Percentiles rank a stretch among this genome's conserved stretches.
Evolutionary conservation across 2,888 invertebrate species (phyloP).

Genomic region (Epinotia ramella): DNA sequence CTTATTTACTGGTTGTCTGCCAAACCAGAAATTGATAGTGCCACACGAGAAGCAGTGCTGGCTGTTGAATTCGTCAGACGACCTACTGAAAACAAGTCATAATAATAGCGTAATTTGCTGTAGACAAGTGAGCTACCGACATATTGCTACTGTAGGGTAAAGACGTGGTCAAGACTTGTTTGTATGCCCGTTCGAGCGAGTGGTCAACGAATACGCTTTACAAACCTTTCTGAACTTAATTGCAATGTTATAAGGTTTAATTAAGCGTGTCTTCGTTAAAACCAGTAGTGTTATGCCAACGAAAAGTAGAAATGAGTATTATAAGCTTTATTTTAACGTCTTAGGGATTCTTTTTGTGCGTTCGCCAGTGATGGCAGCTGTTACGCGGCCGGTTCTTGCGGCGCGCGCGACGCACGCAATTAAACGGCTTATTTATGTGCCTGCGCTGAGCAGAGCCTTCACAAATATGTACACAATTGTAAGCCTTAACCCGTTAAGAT

Average conservation of each 20-base stretch:
- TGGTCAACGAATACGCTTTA: neutral
- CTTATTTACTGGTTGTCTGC: too few relatives aligned
- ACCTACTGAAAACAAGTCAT: too few relatives aligned
- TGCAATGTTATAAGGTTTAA: neutral
- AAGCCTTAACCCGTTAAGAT: constrained; percentile 4
- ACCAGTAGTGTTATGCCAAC: constrained; percentile 4
- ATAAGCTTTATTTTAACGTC: neutral
- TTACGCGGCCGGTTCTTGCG: constrained; percentile 21
- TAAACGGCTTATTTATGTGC: constrained; percentile 41
- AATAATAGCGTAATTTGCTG: neutral
- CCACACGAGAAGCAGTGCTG: too few relatives aligned
- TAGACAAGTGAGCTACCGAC: neutral
- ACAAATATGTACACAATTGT: constrained; percentile 6
- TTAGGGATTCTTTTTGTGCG: neutral
- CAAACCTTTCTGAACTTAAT: neutral
- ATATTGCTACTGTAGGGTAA: neutral
- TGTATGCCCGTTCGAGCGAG: neutral
- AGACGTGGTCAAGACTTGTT: neutral
- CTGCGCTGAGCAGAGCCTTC: constrained; percentile 10
- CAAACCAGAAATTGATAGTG: too few relatives aligned
- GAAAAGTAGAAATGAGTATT: neutral
- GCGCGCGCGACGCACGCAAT: constrained; percentile 28
- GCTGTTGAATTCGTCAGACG: too few relatives aligned
- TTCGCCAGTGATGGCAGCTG: constrained; percentile 8
- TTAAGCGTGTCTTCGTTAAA: neutral